These are phyloP conservation scores for Cassiopea andromeda DNA, from an alignment of 30 jellyfish, hydroid and myxozoan genomes.

Conservation along the genomic window DNA sequence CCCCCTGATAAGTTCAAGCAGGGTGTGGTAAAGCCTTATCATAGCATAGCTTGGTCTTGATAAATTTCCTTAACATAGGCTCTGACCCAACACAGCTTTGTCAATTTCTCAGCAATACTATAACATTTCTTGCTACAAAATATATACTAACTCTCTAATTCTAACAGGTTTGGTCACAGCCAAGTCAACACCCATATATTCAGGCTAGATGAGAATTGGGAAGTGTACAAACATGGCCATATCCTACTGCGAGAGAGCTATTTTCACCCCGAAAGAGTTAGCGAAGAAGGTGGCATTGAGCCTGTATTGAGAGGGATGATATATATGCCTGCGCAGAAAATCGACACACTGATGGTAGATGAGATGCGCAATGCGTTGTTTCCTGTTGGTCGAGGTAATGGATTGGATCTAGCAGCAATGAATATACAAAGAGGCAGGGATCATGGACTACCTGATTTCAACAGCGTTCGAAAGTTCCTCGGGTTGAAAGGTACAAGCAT, in stretches of 20 bases:
- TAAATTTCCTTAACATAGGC: not conserved
- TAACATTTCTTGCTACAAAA: too few species aligned
- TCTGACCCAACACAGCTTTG: not conserved
- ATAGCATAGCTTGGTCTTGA: too few species aligned
- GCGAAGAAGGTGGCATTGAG: constrained; percentile 93
- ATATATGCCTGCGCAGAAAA: constrained; percentile 86
- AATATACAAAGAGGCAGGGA: constrained; percentile 97
- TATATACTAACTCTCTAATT: too few species aligned
- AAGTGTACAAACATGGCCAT: constrained; percentile 83
- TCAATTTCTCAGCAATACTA: not conserved
- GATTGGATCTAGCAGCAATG: constrained; percentile 94
- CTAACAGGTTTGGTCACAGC: constrained; percentile 93
- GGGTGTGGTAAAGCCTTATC: too few species aligned
- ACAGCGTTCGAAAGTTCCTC: constrained; percentile 78
- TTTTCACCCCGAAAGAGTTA: constrained; percentile 90
- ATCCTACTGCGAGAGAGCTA: constrained; percentile 87
- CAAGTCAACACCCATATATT: constrained; percentile 89
- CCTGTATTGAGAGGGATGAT: constrained; percentile 92
- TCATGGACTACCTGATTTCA: constrained; percentile 96
- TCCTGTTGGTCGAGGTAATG: constrained; percentile 91
- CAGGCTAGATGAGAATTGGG: constrained; percentile 80
- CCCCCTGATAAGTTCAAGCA: too few species aligned
- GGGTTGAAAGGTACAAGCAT: constrained; percentile 79
- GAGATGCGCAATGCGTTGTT: constrained; percentile 94
- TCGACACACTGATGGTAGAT: constrained; percentile 89